phyloP scores from a whole-genome alignment of 2,113 vertebrate species.

The Bufo gargarizans region DNA sequence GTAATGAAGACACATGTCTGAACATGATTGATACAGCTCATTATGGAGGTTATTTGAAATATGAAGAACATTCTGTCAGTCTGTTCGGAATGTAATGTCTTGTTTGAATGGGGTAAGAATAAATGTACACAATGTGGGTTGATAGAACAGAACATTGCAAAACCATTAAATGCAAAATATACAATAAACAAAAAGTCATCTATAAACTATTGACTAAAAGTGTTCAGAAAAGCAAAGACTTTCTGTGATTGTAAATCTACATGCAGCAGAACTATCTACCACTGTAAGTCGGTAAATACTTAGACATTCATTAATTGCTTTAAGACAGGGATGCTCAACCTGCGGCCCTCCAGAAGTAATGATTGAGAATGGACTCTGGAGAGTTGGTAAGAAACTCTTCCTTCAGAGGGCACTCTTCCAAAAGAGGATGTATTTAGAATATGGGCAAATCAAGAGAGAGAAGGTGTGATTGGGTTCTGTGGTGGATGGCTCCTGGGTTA shows the following conservation, averaged over 20 bases:
- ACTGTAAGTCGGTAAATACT: too few relatives aligned
- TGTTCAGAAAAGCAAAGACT: background rate
- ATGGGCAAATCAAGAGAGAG: too few relatives aligned
- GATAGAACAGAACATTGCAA: background rate
- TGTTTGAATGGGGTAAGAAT: background rate
- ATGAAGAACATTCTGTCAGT: background rate
- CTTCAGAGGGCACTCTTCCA: too few relatives aligned
- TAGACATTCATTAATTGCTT: too few relatives aligned
- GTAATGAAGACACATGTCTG: background rate
- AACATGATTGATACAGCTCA: background rate
- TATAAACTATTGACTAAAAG: background rate
- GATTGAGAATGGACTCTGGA: too few relatives aligned
- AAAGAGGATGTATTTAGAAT: too few relatives aligned
- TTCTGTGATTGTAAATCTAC: background rate
- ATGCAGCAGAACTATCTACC: background rate
- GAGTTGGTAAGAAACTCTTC: too few relatives aligned
- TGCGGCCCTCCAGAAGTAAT: too few relatives aligned
- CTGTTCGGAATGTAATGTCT: background rate
- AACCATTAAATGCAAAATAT: background rate
- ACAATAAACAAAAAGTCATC: background rate
- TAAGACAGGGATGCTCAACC: too few relatives aligned
- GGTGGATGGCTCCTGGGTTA: too few relatives aligned
- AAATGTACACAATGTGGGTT: background rate
- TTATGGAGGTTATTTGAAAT: background rate
- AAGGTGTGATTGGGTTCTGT: too few relatives aligned